Evolutionary conservation across 2,797 vertebrate genomes (phyloP).

Genomic region (Lophius americanus): DNA sequence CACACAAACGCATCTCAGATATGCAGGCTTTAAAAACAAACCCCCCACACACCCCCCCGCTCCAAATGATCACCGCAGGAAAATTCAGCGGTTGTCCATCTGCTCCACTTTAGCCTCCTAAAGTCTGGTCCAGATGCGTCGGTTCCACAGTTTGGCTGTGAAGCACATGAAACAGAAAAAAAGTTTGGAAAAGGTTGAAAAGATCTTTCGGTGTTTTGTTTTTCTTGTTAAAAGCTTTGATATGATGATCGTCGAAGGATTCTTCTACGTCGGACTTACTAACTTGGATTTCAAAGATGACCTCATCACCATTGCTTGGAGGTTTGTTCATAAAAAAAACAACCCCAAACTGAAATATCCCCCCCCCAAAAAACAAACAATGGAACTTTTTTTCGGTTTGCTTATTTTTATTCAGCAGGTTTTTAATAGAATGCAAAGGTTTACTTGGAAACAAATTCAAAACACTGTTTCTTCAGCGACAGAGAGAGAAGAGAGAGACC

Average conservation of each 20-base stretch:
- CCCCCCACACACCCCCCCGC: too few relatives aligned
- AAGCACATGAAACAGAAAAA: not conserved
- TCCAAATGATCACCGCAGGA: slow-evolving; percentile 12
- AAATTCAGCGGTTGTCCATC: slow-evolving; percentile 23
- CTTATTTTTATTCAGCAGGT: slow-evolving; percentile 78
- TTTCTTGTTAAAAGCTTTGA: too few relatives aligned
- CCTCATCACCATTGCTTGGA: too few relatives aligned
- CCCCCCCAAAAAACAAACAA: too few relatives aligned
- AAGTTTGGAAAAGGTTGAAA: too few relatives aligned
- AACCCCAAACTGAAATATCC: too few relatives aligned
- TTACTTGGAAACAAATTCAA: slow-evolving; percentile 79
- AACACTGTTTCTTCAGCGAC: slow-evolving; percentile 81
- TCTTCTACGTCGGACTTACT: too few relatives aligned
- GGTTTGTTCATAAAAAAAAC: not conserved
- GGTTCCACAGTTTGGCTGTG: not conserved
- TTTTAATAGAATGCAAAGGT: slow-evolving; percentile 85
- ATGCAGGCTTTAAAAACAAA: slow-evolving; percentile 3
- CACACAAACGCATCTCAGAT: slow-evolving; percentile 5
- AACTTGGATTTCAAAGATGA: too few relatives aligned
- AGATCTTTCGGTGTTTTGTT: too few relatives aligned
- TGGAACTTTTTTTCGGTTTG: not conserved
- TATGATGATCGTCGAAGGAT: too few relatives aligned
- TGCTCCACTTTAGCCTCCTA: slow-evolving; percentile 4
- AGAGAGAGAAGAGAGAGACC: slow-evolving; percentile 68
- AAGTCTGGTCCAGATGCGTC: not conserved